Evolutionary conservation across 2,113 vertebrate genomes (phyloP), one percentile per base, ranked within the genome.

Genomic region (Aspidoscelis tigris): DNA sequence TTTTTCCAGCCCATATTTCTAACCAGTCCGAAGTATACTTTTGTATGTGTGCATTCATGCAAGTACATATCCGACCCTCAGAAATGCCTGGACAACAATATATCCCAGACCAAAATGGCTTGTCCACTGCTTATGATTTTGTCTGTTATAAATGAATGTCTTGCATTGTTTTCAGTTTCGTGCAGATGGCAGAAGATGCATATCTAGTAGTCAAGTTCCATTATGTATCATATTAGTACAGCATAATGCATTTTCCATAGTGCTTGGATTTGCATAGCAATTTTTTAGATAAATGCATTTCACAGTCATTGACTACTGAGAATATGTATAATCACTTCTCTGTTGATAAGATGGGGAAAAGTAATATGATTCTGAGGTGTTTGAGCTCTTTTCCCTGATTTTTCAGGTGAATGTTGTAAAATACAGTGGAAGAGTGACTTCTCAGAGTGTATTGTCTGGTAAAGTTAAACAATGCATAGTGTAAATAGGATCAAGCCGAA

Each of bases 191-290:
- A 2, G 0, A 84, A 76, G 77, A 85, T 61, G 6, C 2, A 71
- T 86, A 81, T 65, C 87, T 86, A 90, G 89, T 92, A 87, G 64
- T 76, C 69, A 86, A 89, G 85, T 90, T 86, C 84, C 82, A 4
- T 61, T 77, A 61, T 58, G 61, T 58, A 76, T 77, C 21, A 20
- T 86, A 87, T 85, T 89, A 58, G 82, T 76, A 41, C 41, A 61
- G 18, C 2, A 85, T 91, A 64, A 82, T 88, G 69, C 82, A 84
- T 20, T 41, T 58, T 70, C 50, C 55, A 6, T 75, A 84, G 76
- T 70, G 69, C 75, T 76, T 65, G 71, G 85, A 77, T 11, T 11
- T 44, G 2, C 8, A 41, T 70, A 44, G 47, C 39, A 41, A 70
- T 76, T 77, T 58, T 20, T 73, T 7, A 70, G 61, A 39, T 33